Evolutionary conservation across 2,797 vertebrate species (phyloP).

Genomic region (Florisuga fusca): DNA sequence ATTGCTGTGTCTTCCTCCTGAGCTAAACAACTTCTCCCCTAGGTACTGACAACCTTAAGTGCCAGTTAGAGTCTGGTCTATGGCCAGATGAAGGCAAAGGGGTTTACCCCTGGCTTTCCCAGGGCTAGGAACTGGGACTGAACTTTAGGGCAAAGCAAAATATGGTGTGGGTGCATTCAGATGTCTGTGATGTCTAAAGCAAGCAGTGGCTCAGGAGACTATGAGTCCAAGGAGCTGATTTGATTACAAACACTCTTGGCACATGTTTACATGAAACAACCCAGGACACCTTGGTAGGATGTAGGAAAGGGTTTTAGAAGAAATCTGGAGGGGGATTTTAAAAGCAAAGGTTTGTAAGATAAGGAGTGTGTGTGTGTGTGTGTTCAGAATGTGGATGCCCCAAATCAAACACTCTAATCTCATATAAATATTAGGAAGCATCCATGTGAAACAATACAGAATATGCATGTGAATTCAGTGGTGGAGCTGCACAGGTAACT

Average conservation of each 20-base stretch:
- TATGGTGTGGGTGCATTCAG: background rate
- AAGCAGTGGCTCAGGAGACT: background rate
- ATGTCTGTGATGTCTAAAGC: background rate
- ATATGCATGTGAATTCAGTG: background rate
- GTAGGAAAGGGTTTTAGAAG: background rate
- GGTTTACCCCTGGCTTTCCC: background rate
- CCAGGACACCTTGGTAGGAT: background rate
- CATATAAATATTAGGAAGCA: background rate
- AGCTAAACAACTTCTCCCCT: background rate
- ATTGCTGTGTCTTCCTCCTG: background rate
- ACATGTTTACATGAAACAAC: background rate
- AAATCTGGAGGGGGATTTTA: background rate
- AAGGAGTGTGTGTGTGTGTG: no score
- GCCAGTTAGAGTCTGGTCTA: background rate
- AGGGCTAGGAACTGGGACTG: no score
- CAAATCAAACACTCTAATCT: background rate
- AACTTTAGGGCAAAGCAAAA: background rate
- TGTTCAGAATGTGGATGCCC: background rate
- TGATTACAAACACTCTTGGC: background rate
- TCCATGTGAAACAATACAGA: background rate
- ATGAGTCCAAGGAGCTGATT: background rate
- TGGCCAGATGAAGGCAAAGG: background rate
- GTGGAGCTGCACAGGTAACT: background rate
- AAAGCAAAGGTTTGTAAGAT: background rate
- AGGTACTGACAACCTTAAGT: background rate